Evolutionary conservation across 2,888 invertebrate genomes (phyloP), one percentile per base, ranked within the genome.

Genomic region (Torymus tubicola): DNA sequence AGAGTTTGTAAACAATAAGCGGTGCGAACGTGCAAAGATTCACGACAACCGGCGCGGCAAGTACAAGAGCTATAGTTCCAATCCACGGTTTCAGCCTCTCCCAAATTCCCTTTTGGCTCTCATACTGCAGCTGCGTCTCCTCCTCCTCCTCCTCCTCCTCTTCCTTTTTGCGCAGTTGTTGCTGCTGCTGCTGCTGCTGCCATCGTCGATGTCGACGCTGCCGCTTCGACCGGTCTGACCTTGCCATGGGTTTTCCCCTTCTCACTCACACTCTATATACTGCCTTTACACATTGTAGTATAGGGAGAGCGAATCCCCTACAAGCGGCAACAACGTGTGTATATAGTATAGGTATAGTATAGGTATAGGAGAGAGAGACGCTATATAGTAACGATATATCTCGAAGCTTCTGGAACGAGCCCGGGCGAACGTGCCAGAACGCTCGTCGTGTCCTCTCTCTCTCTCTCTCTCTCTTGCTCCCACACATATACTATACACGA

Each of bases 371-470:
- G 21, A 2, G 24, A 55, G 5, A 8, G 1, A 55, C 1, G n/a
- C n/a, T 14, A 55, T 55, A 68, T 4, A 14, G 1, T 1, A 64
- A 14, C 16, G 21, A 64, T 31, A 64, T 12, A 50, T 13, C n/a
- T 21, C 24, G 24, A 24, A 10, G 24, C 61, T 24, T 24, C n/a
- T 18, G 58, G 61, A 24, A 61, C 11, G 16, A 69, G 68, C 71
- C 75, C 81, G 72, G 84, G 85, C 85, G 89, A 88, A 88, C 87
- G 87, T 89, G 87, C 89, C 83, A 89, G 90, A 90, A 90, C 83
- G 83, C 85, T 83, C 87, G 86, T 86, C 78, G 78, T 78, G 69
- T 53, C 71, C 11, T 18, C 52, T 52, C 50, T 50, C 52, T 24
- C 74, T 53, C 31, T 1, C 24, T 18, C 57, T 13, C 64, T 53